phyloP scores from a whole-genome alignment of 2,113 vertebrate genomes.

The Oreocharis arfaki region DNA sequence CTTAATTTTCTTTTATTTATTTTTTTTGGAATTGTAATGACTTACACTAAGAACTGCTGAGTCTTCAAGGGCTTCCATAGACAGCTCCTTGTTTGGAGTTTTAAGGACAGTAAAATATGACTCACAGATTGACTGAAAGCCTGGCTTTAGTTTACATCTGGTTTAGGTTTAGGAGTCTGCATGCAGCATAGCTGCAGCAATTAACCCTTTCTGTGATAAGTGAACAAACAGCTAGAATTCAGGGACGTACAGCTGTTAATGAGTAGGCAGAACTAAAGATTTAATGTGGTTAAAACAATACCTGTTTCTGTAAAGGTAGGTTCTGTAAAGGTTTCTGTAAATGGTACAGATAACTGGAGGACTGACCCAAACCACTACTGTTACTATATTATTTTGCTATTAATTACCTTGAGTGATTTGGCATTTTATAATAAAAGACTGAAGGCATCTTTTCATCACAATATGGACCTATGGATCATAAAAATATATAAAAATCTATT shows the following conservation, averaged over 20 bases:
- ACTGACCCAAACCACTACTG: not conserved
- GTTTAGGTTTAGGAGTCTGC: constrained; percentile 65
- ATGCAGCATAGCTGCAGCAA: constrained; percentile 26
- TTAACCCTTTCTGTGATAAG: constrained; percentile 59
- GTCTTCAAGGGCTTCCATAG: constrained; percentile 59
- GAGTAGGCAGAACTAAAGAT: not conserved
- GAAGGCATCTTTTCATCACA: not conserved
- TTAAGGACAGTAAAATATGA: constrained; percentile 67
- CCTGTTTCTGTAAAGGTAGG: not conserved
- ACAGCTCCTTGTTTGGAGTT: constrained; percentile 63
- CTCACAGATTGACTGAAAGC: constrained; percentile 66
- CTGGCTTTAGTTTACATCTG: constrained; percentile 71
- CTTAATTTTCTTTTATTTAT: constrained; percentile 49
- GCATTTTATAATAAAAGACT: not conserved
- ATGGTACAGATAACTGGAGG: not conserved
- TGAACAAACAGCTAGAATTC: constrained; percentile 1
- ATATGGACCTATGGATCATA: not conserved
- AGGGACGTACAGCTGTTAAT: not conserved
- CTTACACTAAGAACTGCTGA: constrained; percentile 53
- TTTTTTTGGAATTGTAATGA: constrained; percentile 34
- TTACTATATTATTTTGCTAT: not conserved
- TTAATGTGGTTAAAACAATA: not conserved
- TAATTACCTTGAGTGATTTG: not conserved
- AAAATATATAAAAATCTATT: not conserved
- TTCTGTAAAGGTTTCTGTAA: not conserved